These are phyloP conservation scores for Tachypleus tridentatus DNA, from an alignment of 1,140 invertebrate species.

Conservation along the genomic window DNA sequence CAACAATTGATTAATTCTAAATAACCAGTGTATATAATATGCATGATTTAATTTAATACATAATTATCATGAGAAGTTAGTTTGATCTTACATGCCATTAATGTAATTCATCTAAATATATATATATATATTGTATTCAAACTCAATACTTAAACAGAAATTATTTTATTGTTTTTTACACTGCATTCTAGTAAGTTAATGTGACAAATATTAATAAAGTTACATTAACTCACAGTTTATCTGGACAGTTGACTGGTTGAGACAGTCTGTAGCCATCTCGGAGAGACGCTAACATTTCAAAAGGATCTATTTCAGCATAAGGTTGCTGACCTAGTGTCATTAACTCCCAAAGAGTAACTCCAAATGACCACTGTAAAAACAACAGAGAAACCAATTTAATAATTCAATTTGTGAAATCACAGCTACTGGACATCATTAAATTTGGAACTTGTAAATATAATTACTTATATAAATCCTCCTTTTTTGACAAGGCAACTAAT, in stretches of 20 bases:
- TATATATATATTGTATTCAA: slow-evolving; percentile 18
- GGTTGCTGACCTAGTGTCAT: slow-evolving; percentile 78
- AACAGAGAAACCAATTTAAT: not conserved
- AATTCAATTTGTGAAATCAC: no score
- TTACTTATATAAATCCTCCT: no score
- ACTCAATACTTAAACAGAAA: no score
- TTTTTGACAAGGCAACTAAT: no score
- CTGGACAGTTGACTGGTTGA: slow-evolving; percentile 86
- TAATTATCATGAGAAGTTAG: no score
- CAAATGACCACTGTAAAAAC: slow-evolving; percentile 73
- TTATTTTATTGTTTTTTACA: slow-evolving; percentile 15
- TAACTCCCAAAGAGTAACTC: slow-evolving; percentile 87
- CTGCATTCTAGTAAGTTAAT: not conserved
- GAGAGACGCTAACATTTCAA: slow-evolving; percentile 76
- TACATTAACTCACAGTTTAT: slow-evolving; percentile 68
- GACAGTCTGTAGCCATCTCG: slow-evolving; percentile 73
- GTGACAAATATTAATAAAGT: slow-evolving; percentile 4
- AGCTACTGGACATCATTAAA: no score
- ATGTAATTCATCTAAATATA: slow-evolving; percentile 20
- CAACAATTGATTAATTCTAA: no score
- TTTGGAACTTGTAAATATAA: no score
- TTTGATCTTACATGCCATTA: no score
- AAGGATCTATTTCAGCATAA: slow-evolving; percentile 77
- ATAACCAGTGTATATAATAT: no score
- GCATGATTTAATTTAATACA: no score